These are phyloP conservation scores for Loxodonta africana DNA, from an alignment of 2,113 vertebrate species.

Conservation along the genomic window DNA sequence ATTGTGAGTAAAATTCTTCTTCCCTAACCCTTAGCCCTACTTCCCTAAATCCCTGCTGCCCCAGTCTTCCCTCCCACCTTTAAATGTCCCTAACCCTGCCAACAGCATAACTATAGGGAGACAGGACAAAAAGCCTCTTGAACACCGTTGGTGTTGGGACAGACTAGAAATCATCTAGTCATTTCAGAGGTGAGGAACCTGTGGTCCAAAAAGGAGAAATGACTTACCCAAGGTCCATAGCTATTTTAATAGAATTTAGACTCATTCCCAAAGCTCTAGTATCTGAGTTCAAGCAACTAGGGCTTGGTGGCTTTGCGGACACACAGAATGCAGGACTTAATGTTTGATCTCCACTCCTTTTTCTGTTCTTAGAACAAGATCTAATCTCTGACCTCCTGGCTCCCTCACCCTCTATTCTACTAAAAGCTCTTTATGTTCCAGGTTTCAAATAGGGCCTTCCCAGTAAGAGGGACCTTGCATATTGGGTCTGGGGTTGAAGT, in stretches of 20 bases:
- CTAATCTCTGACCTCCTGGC: neutral
- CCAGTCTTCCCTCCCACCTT: neutral
- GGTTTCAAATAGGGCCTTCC: neutral
- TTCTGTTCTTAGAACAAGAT: neutral
- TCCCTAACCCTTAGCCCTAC: neutral
- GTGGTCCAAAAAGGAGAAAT: neutral
- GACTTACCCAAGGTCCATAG: neutral
- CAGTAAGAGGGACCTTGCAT: neutral
- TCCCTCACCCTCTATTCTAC: neutral
- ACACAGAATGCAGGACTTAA: neutral
- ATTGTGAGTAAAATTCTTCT: constrained; percentile 88
- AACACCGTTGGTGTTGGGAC: neutral
- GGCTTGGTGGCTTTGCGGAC: neutral
- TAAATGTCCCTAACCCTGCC: neutral
- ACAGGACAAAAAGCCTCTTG: accelerated
- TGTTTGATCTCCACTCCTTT: neutral
- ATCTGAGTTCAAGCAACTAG: neutral
- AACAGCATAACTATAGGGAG: neutral
- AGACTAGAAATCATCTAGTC: neutral
- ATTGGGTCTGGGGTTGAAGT: neutral
- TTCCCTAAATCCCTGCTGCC: neutral
- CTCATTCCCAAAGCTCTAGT: neutral
- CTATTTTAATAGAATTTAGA: neutral
- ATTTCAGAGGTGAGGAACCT: neutral
- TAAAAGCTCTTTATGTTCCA: neutral